A percentile compares a stretch with the other conserved stretches of the same genome.
Evolutionary conservation across 2,113 vertebrate species (phyloP).

Genomic region (Mustela lutreola): DNA sequence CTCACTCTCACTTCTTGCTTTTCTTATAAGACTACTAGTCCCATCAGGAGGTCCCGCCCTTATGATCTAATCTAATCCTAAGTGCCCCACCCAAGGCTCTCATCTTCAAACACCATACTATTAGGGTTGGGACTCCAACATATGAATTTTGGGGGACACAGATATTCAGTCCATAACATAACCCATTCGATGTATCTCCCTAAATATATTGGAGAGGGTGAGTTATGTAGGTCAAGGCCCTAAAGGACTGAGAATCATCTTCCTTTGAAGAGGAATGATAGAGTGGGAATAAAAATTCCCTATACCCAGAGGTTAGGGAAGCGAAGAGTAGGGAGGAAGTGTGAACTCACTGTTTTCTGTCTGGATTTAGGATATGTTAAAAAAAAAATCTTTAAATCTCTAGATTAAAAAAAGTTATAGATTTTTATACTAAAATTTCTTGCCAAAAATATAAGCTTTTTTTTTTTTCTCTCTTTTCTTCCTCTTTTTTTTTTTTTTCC

Average conservation of each 20-base stretch:
- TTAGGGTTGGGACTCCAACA: not conserved
- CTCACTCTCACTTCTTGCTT: not conserved
- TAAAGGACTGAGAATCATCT: not conserved
- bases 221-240: not conserved
- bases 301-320: too few species aligned
- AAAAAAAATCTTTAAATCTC: not conserved
- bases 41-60: not conserved
- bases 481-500: not conserved
- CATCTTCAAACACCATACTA: not conserved
- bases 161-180: not conserved
- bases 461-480: not conserved
- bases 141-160: not conserved
- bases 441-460: not conserved
- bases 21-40: not conserved
- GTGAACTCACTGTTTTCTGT: not conserved
- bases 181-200: not conserved
- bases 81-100: not conserved
- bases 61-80: not conserved
- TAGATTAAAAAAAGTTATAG: not conserved
- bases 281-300: not conserved
- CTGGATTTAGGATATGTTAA: not conserved
- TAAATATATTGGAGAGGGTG: not conserved
- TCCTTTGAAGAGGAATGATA: not conserved
- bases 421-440: not conserved
- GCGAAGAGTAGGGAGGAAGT: not conserved